Evolutionary conservation across 2,797 vertebrate genomes (phyloP).

Genomic region (Poecilia gillii): DNA sequence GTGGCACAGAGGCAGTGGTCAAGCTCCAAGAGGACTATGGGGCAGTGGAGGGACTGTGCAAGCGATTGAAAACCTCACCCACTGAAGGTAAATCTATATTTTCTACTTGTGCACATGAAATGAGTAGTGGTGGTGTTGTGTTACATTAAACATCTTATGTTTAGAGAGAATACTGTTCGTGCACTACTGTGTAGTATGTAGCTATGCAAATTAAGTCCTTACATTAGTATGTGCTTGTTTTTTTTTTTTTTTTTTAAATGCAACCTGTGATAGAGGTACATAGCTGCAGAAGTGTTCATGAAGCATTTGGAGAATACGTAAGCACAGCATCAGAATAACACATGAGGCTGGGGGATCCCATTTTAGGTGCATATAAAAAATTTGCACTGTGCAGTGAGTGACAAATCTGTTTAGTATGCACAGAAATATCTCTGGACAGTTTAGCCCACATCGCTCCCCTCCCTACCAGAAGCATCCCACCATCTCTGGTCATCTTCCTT

Average conservation of each 20-base stretch:
- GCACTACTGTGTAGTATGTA: background rate
- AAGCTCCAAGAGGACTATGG: constrained; percentile 97
- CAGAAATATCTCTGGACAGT: constrained; percentile 58
- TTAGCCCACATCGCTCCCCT: constrained; percentile 24
- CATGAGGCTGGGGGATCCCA: constrained; percentile 53
- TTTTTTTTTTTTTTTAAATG: constrained; percentile 6
- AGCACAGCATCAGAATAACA: constrained; percentile 47
- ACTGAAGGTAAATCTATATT: constrained; percentile 89
- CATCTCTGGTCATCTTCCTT: constrained; percentile 41
- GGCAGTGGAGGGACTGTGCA: constrained; percentile 93
- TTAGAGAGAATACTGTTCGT: constrained; percentile 8
- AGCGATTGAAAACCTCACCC: constrained; percentile 93
- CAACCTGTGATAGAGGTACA: constrained; percentile 14
- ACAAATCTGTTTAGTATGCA: constrained; percentile 66
- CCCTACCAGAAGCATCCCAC: constrained; percentile 24
- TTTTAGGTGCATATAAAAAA: constrained; percentile 58
- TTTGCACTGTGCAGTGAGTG: constrained; percentile 31
- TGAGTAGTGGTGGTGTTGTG: constrained; percentile 13
- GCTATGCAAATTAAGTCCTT: background rate
- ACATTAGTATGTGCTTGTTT: background rate
- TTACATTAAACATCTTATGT: constrained; percentile 1
- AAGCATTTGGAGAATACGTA: constrained; percentile 55
- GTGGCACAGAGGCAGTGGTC: constrained; percentile 93
- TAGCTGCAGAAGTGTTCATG: constrained; percentile 14
- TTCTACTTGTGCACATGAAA: constrained; percentile 11